Conservation (phyloP, 2,113 vertebrate species). For the Xenus cinereus region DNA sequence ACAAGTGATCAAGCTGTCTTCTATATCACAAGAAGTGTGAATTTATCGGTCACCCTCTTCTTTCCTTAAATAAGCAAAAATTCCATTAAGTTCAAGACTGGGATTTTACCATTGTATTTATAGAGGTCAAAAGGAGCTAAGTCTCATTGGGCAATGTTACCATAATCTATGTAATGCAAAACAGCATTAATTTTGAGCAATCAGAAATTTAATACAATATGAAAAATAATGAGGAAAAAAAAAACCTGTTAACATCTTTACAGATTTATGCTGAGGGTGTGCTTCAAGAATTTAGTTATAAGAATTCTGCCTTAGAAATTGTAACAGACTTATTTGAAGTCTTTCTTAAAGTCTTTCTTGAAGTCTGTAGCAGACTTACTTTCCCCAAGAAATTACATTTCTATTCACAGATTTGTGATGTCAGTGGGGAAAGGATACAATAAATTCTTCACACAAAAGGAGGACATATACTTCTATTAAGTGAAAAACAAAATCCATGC, state of each 20-base stretch:
- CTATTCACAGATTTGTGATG: neutral
- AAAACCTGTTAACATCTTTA: neutral
- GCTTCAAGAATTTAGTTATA: neutral
- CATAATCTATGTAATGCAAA: neutral
- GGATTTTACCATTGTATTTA: neutral
- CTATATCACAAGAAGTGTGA: neutral
- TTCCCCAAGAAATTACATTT: neutral
- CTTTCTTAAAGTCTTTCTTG: too few relatives aligned
- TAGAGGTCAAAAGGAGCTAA: neutral
- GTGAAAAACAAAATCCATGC: neutral
- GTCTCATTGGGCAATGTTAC: neutral
- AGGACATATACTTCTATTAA: neutral
- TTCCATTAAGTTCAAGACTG: neutral
- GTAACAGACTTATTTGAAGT: neutral
- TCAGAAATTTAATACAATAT: neutral
- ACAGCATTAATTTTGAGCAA: neutral
- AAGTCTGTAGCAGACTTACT: too few relatives aligned
- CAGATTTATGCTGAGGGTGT: neutral
- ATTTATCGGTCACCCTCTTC: neutral
- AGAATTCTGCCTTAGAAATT: neutral
- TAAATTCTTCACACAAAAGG: neutral
- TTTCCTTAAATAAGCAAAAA: neutral
- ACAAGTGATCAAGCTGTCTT: neutral
- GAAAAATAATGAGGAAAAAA: neutral
- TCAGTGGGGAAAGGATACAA: neutral